phyloP scores from a whole-genome alignment of 2,113 vertebrate species.

The Syngnathus floridae region DNA sequence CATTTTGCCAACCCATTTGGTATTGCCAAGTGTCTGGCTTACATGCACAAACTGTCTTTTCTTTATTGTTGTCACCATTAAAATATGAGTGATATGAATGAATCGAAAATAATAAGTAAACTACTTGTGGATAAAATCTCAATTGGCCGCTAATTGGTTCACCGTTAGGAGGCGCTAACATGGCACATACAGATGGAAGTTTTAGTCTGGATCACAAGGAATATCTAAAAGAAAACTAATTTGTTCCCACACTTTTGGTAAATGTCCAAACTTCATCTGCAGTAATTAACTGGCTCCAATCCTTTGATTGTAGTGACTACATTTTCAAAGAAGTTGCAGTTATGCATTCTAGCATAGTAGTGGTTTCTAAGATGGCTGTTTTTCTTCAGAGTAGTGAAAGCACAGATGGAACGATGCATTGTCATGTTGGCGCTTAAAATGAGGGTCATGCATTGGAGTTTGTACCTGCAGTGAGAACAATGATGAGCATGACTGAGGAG shows the following conservation, averaged over 20 bases:
- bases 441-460: conserved; percentile 12
- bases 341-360: not conserved
- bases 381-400: not conserved
- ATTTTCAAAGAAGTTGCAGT: not conserved
- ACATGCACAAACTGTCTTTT: not conserved
- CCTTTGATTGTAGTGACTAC: too few species aligned
- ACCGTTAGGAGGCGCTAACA: too few species aligned
- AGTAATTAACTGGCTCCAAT: not conserved
- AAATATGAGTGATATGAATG: not conserved
- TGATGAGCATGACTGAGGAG: conserved; percentile 8
- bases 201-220: too few species aligned
- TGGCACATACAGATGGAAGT: too few species aligned
- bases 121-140: too few species aligned
- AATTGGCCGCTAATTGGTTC: too few species aligned
- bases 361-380: not conserved
- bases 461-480: conserved; percentile 6
- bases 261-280: too few species aligned
- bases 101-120: too few species aligned
- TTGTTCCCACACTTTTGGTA: too few species aligned
- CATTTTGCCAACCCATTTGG: conserved; percentile 21
- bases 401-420: conserved; percentile 1
- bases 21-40: conserved; percentile 27
- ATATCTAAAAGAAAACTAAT: too few species aligned
- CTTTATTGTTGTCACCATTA: not conserved
- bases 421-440: conserved; percentile 4